Percentiles rank a stretch among this genome's conserved stretches.
These are phyloP conservation scores for Lepidochrysops patricia DNA, from an alignment of 2,888 invertebrate genomes.

Conservation along the genomic window DNA sequence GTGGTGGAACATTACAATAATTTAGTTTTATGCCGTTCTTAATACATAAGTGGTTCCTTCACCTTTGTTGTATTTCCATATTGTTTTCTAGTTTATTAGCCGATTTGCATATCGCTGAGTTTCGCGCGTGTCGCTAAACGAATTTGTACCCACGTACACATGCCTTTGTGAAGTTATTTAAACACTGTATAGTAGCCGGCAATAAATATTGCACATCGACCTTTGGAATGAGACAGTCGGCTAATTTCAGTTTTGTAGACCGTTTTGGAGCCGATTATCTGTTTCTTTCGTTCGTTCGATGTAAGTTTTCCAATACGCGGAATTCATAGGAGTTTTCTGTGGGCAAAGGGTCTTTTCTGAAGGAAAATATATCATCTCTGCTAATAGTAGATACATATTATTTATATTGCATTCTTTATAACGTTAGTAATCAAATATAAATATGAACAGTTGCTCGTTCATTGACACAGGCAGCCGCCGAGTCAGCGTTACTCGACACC, in stretches of 20 bases:
- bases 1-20: background rate
- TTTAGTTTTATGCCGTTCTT: background rate
- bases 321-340: too few species aligned
- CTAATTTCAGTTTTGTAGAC: too few species aligned
- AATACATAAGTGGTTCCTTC: conserved; percentile 1
- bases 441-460: background rate
- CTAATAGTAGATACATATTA: too few species aligned
- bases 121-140: background rate
- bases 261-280: too few species aligned
- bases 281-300: too few species aligned
- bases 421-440: background rate
- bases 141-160: background rate
- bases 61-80: conserved; percentile 3
- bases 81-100: background rate
- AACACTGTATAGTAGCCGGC: background rate
- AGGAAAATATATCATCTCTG: too few species aligned
- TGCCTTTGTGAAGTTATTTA: background rate
- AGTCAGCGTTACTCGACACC: conserved; percentile 1
- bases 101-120: background rate
- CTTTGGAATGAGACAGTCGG: too few species aligned
- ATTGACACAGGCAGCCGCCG: background rate
- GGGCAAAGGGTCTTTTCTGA: too few species aligned
- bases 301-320: too few species aligned
- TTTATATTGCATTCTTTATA: background rate
- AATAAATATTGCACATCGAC: too few species aligned